A percentile compares a stretch with the other conserved stretches of the same genome.
Conservation (phyloP, 1,140 invertebrate species). For the Tachypleus tridentatus region DNA sequence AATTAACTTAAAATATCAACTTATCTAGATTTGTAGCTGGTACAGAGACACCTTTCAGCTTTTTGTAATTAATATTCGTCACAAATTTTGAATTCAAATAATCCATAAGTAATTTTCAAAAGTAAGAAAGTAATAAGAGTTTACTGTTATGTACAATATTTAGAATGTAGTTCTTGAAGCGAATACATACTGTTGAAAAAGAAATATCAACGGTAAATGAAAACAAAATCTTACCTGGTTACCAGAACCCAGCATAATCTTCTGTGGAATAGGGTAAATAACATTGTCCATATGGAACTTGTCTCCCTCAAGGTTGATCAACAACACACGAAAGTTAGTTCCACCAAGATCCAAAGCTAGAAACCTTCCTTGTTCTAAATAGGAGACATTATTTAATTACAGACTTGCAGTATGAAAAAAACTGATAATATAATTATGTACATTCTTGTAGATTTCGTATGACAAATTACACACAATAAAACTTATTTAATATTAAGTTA, state of each 20-base stretch:
- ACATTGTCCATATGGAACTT: conserved; percentile 71
- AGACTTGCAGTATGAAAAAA: too few relatives aligned
- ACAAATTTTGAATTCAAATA: not conserved
- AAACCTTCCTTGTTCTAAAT: conserved; percentile 81
- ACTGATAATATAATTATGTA: too few relatives aligned
- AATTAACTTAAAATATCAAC: too few relatives aligned
- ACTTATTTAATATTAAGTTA: too few relatives aligned
- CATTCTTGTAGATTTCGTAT: too few relatives aligned
- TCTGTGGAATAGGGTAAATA: conserved; percentile 87
- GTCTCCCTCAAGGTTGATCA: conserved; percentile 64
- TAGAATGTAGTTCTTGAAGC: too few relatives aligned
- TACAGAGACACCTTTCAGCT: too few relatives aligned
- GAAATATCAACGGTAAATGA: not conserved
- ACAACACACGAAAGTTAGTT: conserved; percentile 91
- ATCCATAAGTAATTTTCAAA: not conserved
- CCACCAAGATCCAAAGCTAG: conserved; percentile 94
- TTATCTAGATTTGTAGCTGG: too few relatives aligned
- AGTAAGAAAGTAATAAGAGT: not conserved
- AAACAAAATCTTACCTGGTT: conserved; percentile 21
- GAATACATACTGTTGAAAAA: too few relatives aligned
- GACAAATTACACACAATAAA: not conserved
- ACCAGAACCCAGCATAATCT: conserved; percentile 82
- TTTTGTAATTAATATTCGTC: not conserved
- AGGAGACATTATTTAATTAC: not conserved
- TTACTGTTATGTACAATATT: too few relatives aligned